phyloP scores from a whole-genome alignment of 2,113 vertebrate species.

The Ovis canadensis region DNA sequence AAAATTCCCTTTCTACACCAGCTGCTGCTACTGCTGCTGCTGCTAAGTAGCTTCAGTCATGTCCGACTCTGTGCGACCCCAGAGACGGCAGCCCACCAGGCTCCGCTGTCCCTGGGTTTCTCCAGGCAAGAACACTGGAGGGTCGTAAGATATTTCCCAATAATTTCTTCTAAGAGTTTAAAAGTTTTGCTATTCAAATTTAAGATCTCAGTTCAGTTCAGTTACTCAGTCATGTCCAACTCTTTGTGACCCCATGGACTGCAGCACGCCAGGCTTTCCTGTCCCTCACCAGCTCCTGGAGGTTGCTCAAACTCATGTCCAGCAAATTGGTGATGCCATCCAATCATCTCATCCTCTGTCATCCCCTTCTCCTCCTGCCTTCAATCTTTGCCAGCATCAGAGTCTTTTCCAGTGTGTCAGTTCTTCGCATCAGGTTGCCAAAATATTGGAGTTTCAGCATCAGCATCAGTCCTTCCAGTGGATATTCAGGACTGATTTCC shows the following conservation, averaged over 20 bases:
- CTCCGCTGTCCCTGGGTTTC: too few relatives aligned
- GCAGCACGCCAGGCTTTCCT: neutral
- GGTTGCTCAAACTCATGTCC: neutral
- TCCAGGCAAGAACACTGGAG: neutral
- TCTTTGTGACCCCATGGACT: neutral
- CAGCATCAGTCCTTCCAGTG: neutral
- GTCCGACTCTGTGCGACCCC: too few relatives aligned
- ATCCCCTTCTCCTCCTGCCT: neutral
- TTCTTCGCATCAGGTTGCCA: neutral
- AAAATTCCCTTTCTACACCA: neutral
- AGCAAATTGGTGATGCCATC: neutral
- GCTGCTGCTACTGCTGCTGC: too few relatives aligned
- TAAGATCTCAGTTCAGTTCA: neutral
- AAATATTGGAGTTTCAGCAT: neutral
- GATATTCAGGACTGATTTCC: neutral
- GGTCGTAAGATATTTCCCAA: neutral
- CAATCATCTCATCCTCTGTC: neutral
- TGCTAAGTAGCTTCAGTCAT: too few relatives aligned
- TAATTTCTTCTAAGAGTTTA: neutral
- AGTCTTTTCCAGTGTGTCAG: neutral
- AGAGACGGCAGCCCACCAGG: too few relatives aligned
- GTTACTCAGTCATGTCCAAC: neutral
- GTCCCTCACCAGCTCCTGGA: neutral
- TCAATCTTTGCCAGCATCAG: neutral
- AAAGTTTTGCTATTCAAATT: neutral